These are phyloP conservation scores for Diploscapter pachys DNA, from an alignment of 1,140 invertebrate species.

Conservation along the genomic window DNA sequence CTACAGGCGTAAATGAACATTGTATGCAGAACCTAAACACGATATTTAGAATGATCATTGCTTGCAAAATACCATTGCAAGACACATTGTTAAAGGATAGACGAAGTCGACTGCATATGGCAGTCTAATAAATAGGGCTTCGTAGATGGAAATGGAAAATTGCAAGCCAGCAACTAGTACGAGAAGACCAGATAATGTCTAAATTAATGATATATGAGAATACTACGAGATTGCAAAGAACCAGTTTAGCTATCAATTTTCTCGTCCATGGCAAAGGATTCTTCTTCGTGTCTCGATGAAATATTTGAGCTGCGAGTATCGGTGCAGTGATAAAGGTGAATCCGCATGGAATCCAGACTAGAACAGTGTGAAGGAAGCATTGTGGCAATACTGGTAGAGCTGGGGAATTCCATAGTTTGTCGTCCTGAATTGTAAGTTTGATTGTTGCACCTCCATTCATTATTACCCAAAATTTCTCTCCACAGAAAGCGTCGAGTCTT, in stretches of 20 bases:
- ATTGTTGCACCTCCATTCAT: neutral
- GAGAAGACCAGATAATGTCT: no score
- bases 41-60: neutral
- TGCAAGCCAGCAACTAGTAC: no score
- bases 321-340: constrained; percentile 48
- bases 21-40: no score
- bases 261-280: constrained; percentile 46
- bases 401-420: constrained; percentile 20
- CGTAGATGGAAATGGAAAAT: no score
- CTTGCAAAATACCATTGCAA: no score
- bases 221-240: no score
- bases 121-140: no score
- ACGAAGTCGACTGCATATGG: no score
- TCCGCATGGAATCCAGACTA: constrained; percentile 49
- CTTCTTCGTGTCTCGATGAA: constrained; percentile 8
- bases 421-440: constrained; percentile 18
- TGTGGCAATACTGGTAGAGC: constrained; percentile 42
- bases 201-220: no score
- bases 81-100: no score
- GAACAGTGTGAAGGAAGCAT: constrained; percentile 52
- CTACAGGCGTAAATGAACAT: no score
- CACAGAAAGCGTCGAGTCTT: constrained; percentile 28
- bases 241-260: no score
- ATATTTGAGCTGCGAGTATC: constrained; percentile 49
- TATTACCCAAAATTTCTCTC: constrained; percentile 30